phyloP scores from a whole-genome alignment of 2,113 vertebrate species.

The Monopterus albus region DNA sequence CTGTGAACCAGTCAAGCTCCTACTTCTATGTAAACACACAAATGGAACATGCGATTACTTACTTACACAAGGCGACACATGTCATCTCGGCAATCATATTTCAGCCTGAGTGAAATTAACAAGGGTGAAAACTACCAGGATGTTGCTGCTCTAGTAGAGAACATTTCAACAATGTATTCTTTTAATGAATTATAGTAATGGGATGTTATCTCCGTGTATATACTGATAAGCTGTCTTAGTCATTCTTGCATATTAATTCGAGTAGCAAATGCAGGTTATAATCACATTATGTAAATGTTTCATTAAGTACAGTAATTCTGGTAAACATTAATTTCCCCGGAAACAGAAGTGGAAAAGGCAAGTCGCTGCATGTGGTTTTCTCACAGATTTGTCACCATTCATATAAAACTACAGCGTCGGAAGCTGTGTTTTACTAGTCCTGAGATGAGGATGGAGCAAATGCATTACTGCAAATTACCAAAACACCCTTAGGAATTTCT shows the following conservation, averaged over 20 bases:
- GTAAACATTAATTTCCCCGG: constrained; percentile 22
- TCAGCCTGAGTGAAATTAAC: constrained; percentile 52
- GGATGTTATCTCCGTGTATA: constrained; percentile 1
- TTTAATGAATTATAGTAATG: background rate
- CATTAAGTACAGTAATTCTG: background rate
- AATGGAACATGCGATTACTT: constrained; percentile 57
- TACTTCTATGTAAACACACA: constrained; percentile 48
- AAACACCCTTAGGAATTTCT: too few relatives aligned
- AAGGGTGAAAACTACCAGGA: constrained; percentile 41
- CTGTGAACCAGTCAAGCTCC: constrained; percentile 27
- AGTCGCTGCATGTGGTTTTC: constrained; percentile 33
- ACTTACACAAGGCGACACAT: constrained; percentile 53
- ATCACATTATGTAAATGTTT: background rate
- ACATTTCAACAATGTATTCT: background rate
- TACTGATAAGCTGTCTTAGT: background rate
- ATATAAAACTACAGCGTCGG: constrained; percentile 17
- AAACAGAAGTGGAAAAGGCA: constrained; percentile 30
- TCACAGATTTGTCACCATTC: constrained; percentile 45
- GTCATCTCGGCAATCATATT: constrained; percentile 56
- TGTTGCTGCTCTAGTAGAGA: constrained; percentile 16
- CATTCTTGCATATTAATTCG: background rate
- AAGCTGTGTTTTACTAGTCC: too few relatives aligned
- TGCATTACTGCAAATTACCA: too few relatives aligned
- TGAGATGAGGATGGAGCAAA: too few relatives aligned
- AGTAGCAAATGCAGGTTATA: background rate